Evolutionary conservation across 2,888 invertebrate species (phyloP).

Genomic region (Choristoneura rosaceana): DNA sequence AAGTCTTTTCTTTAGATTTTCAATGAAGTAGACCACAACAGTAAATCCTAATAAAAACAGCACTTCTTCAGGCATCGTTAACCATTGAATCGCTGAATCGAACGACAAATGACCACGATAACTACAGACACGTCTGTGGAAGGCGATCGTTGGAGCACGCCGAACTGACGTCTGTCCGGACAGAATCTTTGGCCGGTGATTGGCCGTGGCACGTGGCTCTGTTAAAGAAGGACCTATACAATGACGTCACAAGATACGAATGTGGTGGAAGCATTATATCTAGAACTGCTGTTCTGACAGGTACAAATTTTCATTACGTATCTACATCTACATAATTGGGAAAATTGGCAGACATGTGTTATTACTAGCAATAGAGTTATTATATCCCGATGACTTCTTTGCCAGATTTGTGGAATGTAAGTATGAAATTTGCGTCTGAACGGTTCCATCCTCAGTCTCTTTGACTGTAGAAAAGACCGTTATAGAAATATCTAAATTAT

Average conservation of each 20-base stretch:
- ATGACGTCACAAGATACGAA: constrained; percentile 56
- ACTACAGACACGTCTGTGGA: constrained; percentile 68
- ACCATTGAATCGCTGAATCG: constrained; percentile 60
- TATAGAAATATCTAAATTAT: too few species aligned
- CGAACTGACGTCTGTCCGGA: constrained; percentile 67
- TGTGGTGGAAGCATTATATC: constrained; percentile 78
- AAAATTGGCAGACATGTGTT: too few species aligned
- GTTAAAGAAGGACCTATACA: constrained; percentile 52
- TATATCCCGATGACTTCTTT: too few species aligned
- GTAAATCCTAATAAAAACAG: neutral
- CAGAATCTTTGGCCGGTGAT: constrained; percentile 70
- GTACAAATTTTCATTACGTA: too few species aligned
- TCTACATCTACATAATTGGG: too few species aligned
- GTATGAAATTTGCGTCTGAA: too few species aligned
- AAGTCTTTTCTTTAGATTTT: neutral
- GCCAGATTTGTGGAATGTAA: too few species aligned
- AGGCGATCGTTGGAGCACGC: constrained; percentile 66
- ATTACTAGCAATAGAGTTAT: too few species aligned
- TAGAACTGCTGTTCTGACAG: constrained; percentile 72
- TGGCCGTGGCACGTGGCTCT: constrained; percentile 82
- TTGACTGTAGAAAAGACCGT: too few species aligned
- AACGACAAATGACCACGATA: constrained; percentile 48
- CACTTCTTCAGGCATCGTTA: constrained; percentile 57
- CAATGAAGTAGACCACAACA: neutral
- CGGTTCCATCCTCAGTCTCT: too few species aligned